Conservation (phyloP, 1,140 invertebrate genomes). For the Diploscapter pachys region DNA sequence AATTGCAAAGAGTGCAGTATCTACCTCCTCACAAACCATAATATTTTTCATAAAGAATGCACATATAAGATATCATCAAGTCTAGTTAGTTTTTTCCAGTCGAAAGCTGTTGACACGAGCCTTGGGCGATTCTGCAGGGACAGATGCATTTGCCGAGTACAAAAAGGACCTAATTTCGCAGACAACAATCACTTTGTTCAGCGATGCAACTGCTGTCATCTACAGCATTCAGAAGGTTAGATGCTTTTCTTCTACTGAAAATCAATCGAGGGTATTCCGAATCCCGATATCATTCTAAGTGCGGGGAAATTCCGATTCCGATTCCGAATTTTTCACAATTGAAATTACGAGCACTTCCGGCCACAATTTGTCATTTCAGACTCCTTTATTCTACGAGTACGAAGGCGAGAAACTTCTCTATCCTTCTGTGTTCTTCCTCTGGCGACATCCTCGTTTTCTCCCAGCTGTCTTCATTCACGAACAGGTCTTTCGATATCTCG, state of each 20-base stretch:
- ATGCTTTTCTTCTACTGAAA: constrained; percentile 15
- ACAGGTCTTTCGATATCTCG: constrained; percentile 27
- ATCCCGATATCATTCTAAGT: not conserved
- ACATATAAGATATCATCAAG: not conserved
- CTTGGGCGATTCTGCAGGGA: constrained; percentile 5
- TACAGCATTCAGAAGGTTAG: not conserved
- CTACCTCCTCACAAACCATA: too few species aligned
- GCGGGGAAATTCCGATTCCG: not conserved
- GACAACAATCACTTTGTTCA: not conserved
- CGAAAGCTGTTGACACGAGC: constrained; percentile 25
- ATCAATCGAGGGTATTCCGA: not conserved
- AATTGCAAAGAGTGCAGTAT: not conserved
- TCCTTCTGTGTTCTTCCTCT: constrained; percentile 35
- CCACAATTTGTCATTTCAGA: constrained; percentile 36
- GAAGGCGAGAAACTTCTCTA: constrained; percentile 16
- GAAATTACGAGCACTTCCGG: constrained; percentile 13
- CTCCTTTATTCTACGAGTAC: constrained; percentile 40
- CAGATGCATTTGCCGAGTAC: constrained; percentile 9
- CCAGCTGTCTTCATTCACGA: constrained; percentile 34
- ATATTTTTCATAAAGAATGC: too few species aligned
- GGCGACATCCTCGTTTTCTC: constrained; percentile 15
- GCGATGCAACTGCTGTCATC: too few species aligned
- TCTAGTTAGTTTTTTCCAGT: constrained; percentile 15
- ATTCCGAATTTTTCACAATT: constrained; percentile 29
- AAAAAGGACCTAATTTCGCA: not conserved